Conservation (phyloP, 2,888 invertebrate genomes). For the Drosophila nigritarsus region DNA sequence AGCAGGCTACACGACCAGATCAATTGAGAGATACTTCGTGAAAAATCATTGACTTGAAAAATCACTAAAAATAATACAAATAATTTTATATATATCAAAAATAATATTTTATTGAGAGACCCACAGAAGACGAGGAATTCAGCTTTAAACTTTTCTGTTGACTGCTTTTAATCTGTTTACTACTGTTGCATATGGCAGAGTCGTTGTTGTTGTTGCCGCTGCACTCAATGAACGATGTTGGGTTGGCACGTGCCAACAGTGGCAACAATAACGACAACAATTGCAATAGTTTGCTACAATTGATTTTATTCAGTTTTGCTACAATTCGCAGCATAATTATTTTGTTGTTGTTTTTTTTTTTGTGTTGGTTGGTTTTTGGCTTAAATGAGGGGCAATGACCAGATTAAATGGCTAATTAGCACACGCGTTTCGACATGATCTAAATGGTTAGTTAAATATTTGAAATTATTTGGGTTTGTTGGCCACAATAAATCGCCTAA, state of each 20-base stretch:
- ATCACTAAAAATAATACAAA: background rate
- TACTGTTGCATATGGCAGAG: constrained; percentile 40
- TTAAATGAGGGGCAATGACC: constrained; percentile 44
- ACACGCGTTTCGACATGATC: constrained; percentile 46
- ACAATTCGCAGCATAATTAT: constrained; percentile 67
- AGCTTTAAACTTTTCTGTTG: background rate
- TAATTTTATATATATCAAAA: background rate
- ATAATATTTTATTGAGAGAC: background rate
- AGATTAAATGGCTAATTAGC: constrained; percentile 48
- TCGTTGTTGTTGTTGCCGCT: constrained; percentile 26
- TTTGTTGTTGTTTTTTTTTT: constrained; percentile 14
- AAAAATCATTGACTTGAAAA: background rate
- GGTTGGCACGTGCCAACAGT: constrained; percentile 62
- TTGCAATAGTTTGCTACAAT: constrained; percentile 14
- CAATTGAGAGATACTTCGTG: constrained; percentile 1
- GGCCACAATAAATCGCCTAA: background rate
- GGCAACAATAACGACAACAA: constrained; percentile 22
- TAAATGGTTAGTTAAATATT: constrained; percentile 41
- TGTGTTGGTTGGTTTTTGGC: constrained; percentile 25
- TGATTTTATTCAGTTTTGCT: constrained; percentile 52
- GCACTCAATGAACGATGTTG: too few relatives aligned
- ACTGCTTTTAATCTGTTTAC: constrained; percentile 37
- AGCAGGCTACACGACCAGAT: background rate
- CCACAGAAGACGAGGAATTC: constrained; percentile 6
- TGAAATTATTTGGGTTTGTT: constrained; percentile 10